Base-by-base conservation (phyloP, 2,888 invertebrate genomes). In the Germaria angustata region DNA sequence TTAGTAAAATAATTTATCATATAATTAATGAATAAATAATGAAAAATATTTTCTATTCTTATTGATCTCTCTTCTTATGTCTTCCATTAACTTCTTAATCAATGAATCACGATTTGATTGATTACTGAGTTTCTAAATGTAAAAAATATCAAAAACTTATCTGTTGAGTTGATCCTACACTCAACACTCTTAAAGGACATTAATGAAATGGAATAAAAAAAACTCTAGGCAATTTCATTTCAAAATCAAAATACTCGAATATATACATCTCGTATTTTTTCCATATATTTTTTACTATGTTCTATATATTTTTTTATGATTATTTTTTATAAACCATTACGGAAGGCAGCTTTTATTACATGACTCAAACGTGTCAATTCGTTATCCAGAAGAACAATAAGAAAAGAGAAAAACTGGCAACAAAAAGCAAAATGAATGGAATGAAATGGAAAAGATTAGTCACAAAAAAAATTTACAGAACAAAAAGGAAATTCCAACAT, bases 281-380 rank as follows among this genome's bases (percentile, higher is more conserved):
- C 9, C n/a, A 11, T 41, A 20, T 36, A 24, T n/a, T 41, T 41
- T 72, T 36, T 28, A 8, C n/a, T 24, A 17, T 22, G 20, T 65
- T 24, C 44, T 51, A 2, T n/a, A 9, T 59, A 51, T 17, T 44
- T 51, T 24, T 2, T 44, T 7, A 20, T 7, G 15, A 11, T n/a
- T 15, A 61, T 59, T 57, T 75, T 81, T 79, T 79, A 82, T 69
- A 82, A 79, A 71, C 82, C 82, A 82, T 82, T 82, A 82, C 75
- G 57, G 63, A 79, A 65, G 69, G 79, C 79, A 79, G 75, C 17
- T 82, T 81, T 82, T 82, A 82, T 79, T 75, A 79, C 79, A 75
- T 69, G 65, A 69, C 69, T 57, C 69, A 75, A 82, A 82, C 78
- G 69, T 79, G 79, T 75, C 82, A 82, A 82, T 75, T 82, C 65